Evolutionary conservation across 2,888 invertebrate genomes (phyloP).

Genomic region (Linnaemya vulpina): DNA sequence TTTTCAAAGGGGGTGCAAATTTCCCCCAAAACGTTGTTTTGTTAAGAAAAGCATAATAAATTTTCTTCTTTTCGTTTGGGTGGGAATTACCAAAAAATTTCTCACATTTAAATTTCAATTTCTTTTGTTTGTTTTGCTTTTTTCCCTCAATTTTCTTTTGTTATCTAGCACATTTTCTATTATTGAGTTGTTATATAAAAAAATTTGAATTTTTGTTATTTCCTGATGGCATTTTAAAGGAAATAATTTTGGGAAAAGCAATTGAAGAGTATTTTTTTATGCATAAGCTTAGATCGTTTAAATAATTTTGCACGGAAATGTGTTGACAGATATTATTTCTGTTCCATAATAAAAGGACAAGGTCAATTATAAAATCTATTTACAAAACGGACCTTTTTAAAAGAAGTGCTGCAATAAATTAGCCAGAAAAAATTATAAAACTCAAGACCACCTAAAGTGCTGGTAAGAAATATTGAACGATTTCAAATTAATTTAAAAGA

Average conservation of each 20-base stretch:
- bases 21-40: conserved; percentile 38
- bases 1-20: conserved; percentile 49
- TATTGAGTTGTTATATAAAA: conserved; percentile 58
- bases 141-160: conserved; percentile 23
- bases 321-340: conserved; percentile 58
- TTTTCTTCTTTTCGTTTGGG: conserved; percentile 20
- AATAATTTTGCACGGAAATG: conserved; percentile 30
- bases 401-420: conserved; percentile 40
- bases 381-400: conserved; percentile 46
- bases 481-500: neutral
- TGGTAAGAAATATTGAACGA: neutral
- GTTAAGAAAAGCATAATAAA: conserved; percentile 40
- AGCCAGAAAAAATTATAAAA: conserved; percentile 7
- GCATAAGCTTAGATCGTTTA: conserved; percentile 38
- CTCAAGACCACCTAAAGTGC: conserved; percentile 13
- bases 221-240: conserved; percentile 16
- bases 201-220: conserved; percentile 46
- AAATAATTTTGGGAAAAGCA: conserved; percentile 44
- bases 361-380: conserved; percentile 42
- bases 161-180: conserved; percentile 22
- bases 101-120: conserved; percentile 64
- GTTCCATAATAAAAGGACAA: conserved; percentile 8
- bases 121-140: conserved; percentile 42
- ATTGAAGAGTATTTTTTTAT: conserved; percentile 49
- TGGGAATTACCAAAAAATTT: conserved; percentile 46